A percentile compares a stretch with the other conserved stretches of the same genome.
These are phyloP conservation scores for Entosphenus tridentatus DNA, from an alignment of 2,113 vertebrate species.

Conservation along the genomic window DNA sequence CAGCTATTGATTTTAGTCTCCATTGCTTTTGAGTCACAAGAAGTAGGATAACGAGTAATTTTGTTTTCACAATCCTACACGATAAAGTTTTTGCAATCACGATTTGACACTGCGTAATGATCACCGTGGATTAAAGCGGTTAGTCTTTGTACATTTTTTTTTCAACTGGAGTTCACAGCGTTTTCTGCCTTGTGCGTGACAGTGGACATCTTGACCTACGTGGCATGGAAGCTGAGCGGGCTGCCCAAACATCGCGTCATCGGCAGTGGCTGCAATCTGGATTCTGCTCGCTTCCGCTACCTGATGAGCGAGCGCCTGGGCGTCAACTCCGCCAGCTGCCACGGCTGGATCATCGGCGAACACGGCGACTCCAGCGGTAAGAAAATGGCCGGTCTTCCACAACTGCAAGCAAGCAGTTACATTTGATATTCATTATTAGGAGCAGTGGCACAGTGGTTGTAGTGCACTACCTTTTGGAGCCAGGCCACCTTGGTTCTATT, in stretches of 20 bases:
- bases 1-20: too few relatives aligned
- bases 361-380: constrained; percentile 89
- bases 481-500: too few relatives aligned
- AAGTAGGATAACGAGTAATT: too few relatives aligned
- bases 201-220: constrained; percentile 88
- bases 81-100: too few relatives aligned
- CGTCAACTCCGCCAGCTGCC: constrained; percentile 62
- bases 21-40: too few relatives aligned
- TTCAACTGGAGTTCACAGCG: not conserved
- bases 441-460: too few relatives aligned
- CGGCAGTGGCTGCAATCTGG: constrained; percentile 87
- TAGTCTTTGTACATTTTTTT: not conserved
- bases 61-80: too few relatives aligned
- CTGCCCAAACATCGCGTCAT: constrained; percentile 77
- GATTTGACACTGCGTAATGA: not conserved
- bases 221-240: constrained; percentile 96
- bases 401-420: too few relatives aligned
- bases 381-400: constrained; percentile 9
- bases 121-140: not conserved
- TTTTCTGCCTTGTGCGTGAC: constrained; percentile 9
- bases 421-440: too few relatives aligned
- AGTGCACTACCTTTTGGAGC: too few relatives aligned
- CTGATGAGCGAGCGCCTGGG: constrained; percentile 66
- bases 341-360: constrained; percentile 87
- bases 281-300: constrained; percentile 73